Evolutionary conservation across 2,888 invertebrate species (phyloP).

Genomic region (Clanis bilineata): DNA sequence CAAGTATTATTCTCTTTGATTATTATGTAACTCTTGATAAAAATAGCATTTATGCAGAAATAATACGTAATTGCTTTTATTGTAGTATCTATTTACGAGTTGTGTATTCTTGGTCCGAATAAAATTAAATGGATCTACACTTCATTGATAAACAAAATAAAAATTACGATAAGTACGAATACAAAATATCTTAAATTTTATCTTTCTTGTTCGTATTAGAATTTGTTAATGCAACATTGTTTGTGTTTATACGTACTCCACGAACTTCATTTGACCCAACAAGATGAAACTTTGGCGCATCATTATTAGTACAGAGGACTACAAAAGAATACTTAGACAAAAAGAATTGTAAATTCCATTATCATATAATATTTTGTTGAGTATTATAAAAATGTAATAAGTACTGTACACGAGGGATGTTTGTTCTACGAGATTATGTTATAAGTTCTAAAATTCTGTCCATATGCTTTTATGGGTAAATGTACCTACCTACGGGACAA

Average conservation of each 20-base stretch:
- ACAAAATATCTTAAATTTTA: no score
- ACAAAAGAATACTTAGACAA: not conserved
- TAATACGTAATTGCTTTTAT: no score
- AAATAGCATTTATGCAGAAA: no score
- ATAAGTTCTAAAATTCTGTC: conserved; percentile 17
- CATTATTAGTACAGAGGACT: conserved; percentile 36
- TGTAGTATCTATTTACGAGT: no score
- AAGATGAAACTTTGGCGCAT: conserved; percentile 49
- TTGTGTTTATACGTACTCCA: conserved; percentile 34
- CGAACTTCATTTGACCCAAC: conserved; percentile 40
- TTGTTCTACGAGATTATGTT: not conserved
- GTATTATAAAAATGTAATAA: not conserved
- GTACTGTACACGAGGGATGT: not conserved
- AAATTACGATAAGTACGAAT: no score
- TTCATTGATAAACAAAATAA: no score
- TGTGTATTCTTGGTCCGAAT: no score
- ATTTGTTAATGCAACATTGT: conserved; percentile 30
- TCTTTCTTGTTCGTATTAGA: no score
- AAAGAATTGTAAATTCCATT: not conserved
- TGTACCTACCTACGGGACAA: conserved; percentile 29
- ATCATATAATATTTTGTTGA: not conserved
- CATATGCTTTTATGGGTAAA: conserved; percentile 28
- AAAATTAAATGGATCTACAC: no score
- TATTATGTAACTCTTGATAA: no score
- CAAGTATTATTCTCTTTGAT: no score